Evolutionary conservation across 2,797 vertebrate genomes (phyloP), one percentile per base, ranked within the genome.

Genomic region (Aldrovandia affinis): DNA sequence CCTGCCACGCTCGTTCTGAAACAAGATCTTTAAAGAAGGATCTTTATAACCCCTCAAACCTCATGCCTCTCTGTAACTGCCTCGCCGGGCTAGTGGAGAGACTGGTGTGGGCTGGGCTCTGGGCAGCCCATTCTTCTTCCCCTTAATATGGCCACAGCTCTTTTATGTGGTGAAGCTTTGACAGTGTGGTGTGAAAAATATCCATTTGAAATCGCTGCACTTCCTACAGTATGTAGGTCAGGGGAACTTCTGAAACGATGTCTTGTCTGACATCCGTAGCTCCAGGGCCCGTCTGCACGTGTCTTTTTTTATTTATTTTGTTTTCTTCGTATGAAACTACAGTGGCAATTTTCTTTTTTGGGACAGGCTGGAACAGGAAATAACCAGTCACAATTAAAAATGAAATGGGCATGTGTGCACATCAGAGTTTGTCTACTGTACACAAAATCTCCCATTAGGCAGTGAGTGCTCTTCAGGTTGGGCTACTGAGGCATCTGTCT

Each of bases 101-200:
- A 20, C 30, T 68, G n/a, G 36, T 18, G 68, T 55, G 54, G 42
- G 6, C 80, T 14, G 59, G 25, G 36, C 42, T 47, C 70, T 52
- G 44, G 1, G 36, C 20, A 52, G 28, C 55, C 20, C 12, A 20
- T 39, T 33, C 52, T 33, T 33, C 54, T 28, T 36, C 52, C 14
- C 33, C 1, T 68, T 68, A 44, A 22, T 77, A 59, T 44, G 25
- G 28, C 68, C 77, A 70, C 78, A 25, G 80, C 63, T 52, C 42
- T 33, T 82, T 86, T 63, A 80, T 80, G 39, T 78, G 68, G 65
- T 68, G 50, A 80, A 83, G 63, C 54, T 84, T 85, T 78, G 22
- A 59, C 83, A 83, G 86, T 75, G 42, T 80, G 81, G 86, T 20
- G 75, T 30, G 77, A 86, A 30, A 81, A 82, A 33, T n/a, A n/a